phyloP scores from a whole-genome alignment of 2,113 vertebrate species.

The Oncorhynchus kisutch region DNA sequence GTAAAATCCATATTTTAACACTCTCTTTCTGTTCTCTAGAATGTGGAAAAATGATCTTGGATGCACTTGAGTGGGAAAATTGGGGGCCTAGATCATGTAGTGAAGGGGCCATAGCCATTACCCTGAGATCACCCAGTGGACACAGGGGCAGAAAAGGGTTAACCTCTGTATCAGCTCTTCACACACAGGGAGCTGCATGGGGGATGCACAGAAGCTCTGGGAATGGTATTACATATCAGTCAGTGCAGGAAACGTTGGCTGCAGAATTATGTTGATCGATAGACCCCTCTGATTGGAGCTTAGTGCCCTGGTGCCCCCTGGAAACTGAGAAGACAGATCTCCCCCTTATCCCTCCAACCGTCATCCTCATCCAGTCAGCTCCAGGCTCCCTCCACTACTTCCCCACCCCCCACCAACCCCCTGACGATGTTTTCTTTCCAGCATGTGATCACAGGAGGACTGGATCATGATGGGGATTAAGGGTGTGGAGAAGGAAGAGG shows the following conservation, averaged over 20 bases:
- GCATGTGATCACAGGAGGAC: conserved; percentile 47
- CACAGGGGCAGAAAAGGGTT: background rate
- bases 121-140: conserved; percentile 1
- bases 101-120: conserved; percentile 2
- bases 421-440: conserved; percentile 39
- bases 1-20: background rate
- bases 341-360: conserved; percentile 14
- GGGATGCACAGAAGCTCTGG: background rate
- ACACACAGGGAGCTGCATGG: background rate
- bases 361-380: conserved; percentile 23
- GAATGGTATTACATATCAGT: conserved; percentile 16
- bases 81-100: conserved; percentile 6
- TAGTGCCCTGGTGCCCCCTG: conserved; percentile 13
- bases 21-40: background rate
- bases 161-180: conserved; percentile 16
- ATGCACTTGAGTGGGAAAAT: conserved; percentile 8
- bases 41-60: background rate
- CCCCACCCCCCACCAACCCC: conserved; percentile 25
- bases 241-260: conserved; percentile 33
- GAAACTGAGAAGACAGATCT: conserved; percentile 32
- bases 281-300: conserved; percentile 42
- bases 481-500: conserved; percentile 19
- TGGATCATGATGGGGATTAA: conserved; percentile 58
- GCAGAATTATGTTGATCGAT: conserved; percentile 36
- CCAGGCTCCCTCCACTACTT: conserved; percentile 7